These are phyloP conservation scores for Rana temporaria DNA, from an alignment of 2,113 vertebrate species.

Conservation along the genomic window DNA sequence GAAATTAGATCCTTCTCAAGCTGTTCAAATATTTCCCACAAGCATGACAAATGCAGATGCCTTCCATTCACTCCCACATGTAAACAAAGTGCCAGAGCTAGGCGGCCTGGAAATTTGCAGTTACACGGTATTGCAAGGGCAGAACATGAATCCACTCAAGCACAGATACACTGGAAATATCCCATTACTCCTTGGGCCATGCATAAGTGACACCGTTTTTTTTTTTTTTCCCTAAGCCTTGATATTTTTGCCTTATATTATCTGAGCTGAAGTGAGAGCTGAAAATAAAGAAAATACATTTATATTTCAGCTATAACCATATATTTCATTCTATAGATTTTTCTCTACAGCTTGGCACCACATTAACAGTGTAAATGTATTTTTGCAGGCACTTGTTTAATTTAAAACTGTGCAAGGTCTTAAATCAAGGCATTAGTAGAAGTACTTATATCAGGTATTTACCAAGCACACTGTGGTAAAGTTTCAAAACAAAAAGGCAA, in stretches of 20 bases:
- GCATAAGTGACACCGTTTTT: neutral
- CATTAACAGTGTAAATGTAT: too few relatives aligned
- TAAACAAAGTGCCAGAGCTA: constrained; percentile 33
- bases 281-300: neutral
- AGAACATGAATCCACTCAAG: constrained; percentile 41
- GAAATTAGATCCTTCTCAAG: constrained; percentile 44
- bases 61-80: constrained; percentile 32
- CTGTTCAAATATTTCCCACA: constrained; percentile 38
- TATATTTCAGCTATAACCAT: neutral
- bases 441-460: too few relatives aligned
- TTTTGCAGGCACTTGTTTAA: too few relatives aligned
- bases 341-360: neutral
- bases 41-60: constrained; percentile 47
- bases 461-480: too few relatives aligned
- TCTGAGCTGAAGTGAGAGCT: neutral
- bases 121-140: constrained; percentile 34
- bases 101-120: constrained; percentile 25
- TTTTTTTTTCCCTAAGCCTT: neutral
- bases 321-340: neutral
- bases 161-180: constrained; percentile 34
- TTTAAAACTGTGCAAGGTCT: too few relatives aligned
- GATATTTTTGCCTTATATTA: neutral
- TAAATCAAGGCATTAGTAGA: too few relatives aligned
- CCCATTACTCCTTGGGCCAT: constrained; percentile 37
- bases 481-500: too few relatives aligned